Conservation (phyloP, 1,140 invertebrate species). For the Drosophila seguyi region DNA sequence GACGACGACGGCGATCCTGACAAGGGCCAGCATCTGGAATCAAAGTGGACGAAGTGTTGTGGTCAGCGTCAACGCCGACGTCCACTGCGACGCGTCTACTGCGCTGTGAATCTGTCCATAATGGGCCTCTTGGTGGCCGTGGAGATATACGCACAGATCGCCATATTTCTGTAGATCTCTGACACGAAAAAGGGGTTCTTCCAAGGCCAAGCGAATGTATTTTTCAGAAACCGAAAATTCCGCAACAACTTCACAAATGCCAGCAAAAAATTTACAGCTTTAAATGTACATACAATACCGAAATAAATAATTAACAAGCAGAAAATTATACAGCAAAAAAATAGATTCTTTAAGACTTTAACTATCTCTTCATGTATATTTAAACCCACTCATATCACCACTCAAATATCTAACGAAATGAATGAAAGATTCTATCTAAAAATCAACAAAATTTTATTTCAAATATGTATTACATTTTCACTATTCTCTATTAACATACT, state of each 20-base stretch:
- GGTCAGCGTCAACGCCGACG: constrained; percentile 82
- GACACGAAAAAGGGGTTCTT: neutral
- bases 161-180: constrained; percentile 74
- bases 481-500: too few species aligned
- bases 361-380: neutral
- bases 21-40: constrained; percentile 56
- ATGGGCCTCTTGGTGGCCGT: constrained; percentile 78
- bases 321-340: neutral
- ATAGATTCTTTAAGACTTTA: neutral
- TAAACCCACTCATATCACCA: neutral
- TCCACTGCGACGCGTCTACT: constrained; percentile 85
- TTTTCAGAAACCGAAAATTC: neutral
- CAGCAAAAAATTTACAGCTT: constrained; percentile 21
- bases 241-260: neutral
- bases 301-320: too few species aligned
- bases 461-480: neutral
- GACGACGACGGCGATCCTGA: constrained; percentile 45
- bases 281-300: constrained; percentile 29
- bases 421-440: neutral
- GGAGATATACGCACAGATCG: constrained; percentile 81
- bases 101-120: constrained; percentile 78
- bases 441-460: neutral
- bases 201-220: neutral
- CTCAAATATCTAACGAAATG: neutral
- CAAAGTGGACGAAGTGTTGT: constrained; percentile 51